phyloP scores from a whole-genome alignment of 2,888 invertebrate species.

The Uropetala carovei region DNA sequence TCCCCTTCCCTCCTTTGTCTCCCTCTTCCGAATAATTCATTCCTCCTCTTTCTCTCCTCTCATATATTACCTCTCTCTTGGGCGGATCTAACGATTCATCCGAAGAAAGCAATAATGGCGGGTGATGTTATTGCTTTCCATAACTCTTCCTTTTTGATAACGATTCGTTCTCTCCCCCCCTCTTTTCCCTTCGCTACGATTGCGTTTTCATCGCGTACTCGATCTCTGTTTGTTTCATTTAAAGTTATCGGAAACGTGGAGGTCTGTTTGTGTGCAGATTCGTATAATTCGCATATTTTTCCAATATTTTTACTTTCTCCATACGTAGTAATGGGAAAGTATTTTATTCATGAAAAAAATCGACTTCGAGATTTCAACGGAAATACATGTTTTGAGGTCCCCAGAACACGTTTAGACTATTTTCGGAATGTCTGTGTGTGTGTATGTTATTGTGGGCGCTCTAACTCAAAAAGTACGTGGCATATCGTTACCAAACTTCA shows the following conservation, averaged over 20 bases:
- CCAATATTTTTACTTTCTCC: not conserved
- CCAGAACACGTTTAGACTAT: too few species aligned
- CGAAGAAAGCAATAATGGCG: constrained; percentile 23
- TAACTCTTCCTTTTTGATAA: constrained; percentile 27
- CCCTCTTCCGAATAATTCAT: constrained; percentile 9
- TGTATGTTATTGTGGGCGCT: too few species aligned
- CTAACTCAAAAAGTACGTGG: too few species aligned
- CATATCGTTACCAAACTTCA: too few species aligned
- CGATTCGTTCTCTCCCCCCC: not conserved
- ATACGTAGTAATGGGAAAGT: too few species aligned
- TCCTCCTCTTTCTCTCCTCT: not conserved
- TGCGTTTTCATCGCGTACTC: not conserved
- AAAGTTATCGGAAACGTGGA: not conserved
- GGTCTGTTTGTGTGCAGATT: not conserved
- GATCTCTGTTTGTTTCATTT: not conserved
- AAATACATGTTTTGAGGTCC: too few species aligned
- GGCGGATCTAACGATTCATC: constrained; percentile 30
- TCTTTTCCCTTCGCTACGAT: not conserved
- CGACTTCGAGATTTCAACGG: too few species aligned
- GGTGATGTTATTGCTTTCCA: constrained; percentile 58
- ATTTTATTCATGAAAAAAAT: too few species aligned
- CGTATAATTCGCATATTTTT: not conserved
- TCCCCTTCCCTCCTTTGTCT: not conserved
- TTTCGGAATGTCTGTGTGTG: too few species aligned
- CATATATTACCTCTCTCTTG: not conserved